These are phyloP conservation scores for Dryoscopus gambensis DNA, from an alignment of 2,113 vertebrate species.

Conservation along the genomic window DNA sequence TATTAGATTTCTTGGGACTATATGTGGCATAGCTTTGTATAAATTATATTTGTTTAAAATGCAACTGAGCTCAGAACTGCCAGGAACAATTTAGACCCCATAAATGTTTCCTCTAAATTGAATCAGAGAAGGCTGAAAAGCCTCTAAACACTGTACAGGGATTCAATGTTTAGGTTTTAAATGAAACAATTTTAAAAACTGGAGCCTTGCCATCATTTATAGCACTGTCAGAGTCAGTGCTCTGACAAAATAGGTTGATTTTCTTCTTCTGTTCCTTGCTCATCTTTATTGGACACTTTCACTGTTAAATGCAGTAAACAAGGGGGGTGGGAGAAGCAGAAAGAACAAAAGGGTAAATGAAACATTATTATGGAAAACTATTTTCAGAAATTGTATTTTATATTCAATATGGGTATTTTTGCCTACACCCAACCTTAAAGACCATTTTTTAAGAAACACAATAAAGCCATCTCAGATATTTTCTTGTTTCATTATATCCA, in stretches of 20 bases:
- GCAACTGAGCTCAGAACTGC: slow-evolving; percentile 36
- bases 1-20: slow-evolving; percentile 42
- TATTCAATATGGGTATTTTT: neutral
- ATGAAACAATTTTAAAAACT: slow-evolving; percentile 58
- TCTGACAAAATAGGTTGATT: neutral
- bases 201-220: slow-evolving; percentile 32
- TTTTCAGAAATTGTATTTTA: neutral
- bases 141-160: slow-evolving; percentile 50
- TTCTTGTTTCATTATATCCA: slow-evolving; percentile 25
- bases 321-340: neutral
- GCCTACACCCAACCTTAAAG: neutral
- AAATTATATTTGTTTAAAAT: slow-evolving; percentile 67
- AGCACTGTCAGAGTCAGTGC: neutral
- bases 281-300: neutral
- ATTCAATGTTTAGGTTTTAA: slow-evolving; percentile 64
- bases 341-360: neutral
- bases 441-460: slow-evolving; percentile 27
- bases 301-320: neutral
- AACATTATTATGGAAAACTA: neutral
- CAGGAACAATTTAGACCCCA: slow-evolving; percentile 64
- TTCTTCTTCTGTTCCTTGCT: neutral
- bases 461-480: neutral
- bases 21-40: slow-evolving; percentile 9
- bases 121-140: slow-evolving; percentile 55
- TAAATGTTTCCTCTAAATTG: slow-evolving; percentile 70